These are phyloP conservation scores for Kryptopterus vitreolus DNA, from an alignment of 2,797 vertebrate genomes.

Conservation along the genomic window DNA sequence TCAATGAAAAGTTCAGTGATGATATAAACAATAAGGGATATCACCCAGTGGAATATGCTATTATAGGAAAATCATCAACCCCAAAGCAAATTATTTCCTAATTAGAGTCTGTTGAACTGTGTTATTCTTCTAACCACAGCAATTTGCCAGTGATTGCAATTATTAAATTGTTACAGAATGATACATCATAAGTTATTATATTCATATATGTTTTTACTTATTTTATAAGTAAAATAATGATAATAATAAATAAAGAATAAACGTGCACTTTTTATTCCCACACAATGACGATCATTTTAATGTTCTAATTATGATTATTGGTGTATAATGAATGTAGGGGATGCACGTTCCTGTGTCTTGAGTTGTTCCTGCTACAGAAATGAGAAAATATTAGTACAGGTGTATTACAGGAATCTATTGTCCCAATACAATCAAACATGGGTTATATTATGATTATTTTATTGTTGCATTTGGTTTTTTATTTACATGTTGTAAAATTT, in stretches of 20 bases:
- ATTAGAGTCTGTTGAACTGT: background rate
- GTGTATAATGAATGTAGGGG: too few relatives aligned
- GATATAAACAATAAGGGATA: background rate
- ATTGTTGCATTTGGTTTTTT: too few relatives aligned
- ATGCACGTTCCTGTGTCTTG: background rate
- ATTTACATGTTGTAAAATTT: too few relatives aligned
- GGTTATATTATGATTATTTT: too few relatives aligned
- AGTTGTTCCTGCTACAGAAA: background rate
- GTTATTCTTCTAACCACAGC: background rate
- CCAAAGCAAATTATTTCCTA: constrained; percentile 7
- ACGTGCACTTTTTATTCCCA: too few relatives aligned
- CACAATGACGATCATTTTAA: too few relatives aligned
- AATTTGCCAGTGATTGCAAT: background rate
- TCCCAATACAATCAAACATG: background rate
- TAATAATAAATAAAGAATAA: too few relatives aligned
- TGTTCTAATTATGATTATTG: too few relatives aligned
- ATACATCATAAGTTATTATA: too few relatives aligned
- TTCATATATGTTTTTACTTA: too few relatives aligned
- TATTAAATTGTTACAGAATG: background rate
- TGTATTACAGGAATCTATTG: background rate
- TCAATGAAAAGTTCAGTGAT: background rate
- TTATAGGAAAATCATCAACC: constrained; percentile 5
- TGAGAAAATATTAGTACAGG: too few relatives aligned
- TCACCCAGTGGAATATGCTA: background rate
- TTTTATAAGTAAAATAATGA: too few relatives aligned